Conservation (phyloP, 2,797 vertebrate species). For the Leptodactylus fallax region DNA sequence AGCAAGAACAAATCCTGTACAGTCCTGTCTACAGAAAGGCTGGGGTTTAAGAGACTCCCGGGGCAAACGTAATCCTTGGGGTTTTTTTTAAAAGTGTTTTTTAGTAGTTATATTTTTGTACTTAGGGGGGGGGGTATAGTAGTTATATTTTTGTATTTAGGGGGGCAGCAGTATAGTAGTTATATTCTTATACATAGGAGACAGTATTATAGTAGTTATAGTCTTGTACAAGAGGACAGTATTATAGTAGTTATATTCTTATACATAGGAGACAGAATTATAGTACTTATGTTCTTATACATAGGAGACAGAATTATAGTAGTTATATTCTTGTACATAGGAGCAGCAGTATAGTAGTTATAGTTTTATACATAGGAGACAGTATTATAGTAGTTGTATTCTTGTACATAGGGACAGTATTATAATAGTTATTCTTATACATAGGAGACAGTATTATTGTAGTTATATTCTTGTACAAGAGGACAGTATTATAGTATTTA, state of each 20-base stretch:
- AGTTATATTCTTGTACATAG: constrained; percentile 17
- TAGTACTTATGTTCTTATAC: background rate
- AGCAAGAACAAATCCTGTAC: background rate
- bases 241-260: constrained; percentile 19
- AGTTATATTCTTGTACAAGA: constrained; percentile 7
- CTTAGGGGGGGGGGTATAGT: background rate
- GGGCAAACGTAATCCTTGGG: background rate
- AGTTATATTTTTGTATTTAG: constrained; percentile 9
- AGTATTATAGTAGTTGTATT: constrained; percentile 2
- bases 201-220: constrained; percentile 9
- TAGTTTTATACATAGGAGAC: background rate
- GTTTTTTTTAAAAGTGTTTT: background rate
- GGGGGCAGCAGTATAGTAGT: constrained; percentile 7
- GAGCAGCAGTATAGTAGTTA: constrained; percentile 5
- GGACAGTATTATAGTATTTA: constrained; percentile 1
- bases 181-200: background rate
- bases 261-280: background rate
- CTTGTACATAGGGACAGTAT: background rate
- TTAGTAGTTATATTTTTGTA: constrained; percentile 16
- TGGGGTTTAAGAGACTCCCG: background rate
- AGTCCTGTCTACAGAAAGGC: background rate
- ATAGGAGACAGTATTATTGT: background rate
- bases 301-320: constrained; percentile 1
- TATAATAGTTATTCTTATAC: background rate
- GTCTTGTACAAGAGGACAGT: background rate